Percentiles rank a stretch among this genome's conserved stretches.
Conservation (phyloP, 2,113 vertebrate species). For the Antechinus stuartii region DNA sequence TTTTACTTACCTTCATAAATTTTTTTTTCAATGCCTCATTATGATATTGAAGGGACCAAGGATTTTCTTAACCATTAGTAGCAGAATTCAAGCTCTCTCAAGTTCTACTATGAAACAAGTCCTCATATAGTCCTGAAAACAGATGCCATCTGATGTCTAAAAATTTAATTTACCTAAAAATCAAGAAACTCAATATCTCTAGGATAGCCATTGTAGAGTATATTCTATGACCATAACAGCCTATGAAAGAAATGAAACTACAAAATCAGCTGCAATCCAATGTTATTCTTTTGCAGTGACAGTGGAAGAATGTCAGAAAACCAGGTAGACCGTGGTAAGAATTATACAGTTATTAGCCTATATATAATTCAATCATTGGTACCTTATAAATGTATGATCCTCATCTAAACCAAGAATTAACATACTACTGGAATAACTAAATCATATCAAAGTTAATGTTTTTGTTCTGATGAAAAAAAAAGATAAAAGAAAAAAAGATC, state of each 20-base stretch:
- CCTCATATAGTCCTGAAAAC: background rate
- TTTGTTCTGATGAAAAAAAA: background rate
- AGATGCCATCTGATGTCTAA: background rate
- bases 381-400: background rate
- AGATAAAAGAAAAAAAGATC: background rate
- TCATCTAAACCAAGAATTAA: background rate
- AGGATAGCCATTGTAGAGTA: background rate
- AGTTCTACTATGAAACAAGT: background rate
- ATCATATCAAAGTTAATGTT: background rate
- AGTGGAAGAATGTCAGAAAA: background rate
- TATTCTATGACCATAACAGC: background rate
- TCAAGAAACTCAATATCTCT: background rate
- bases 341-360: background rate
- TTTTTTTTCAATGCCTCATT: background rate
- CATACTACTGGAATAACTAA: background rate
- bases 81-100: background rate
- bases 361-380: background rate
- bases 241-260: background rate
- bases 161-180: background rate
- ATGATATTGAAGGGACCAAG: background rate
- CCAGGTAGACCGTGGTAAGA: background rate
- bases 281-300: background rate
- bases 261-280: background rate
- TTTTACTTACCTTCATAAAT: background rate
- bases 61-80: background rate